Base-by-base conservation (phyloP, 1,140 invertebrate genomes). In the Drosophila kanapiae region DNA sequence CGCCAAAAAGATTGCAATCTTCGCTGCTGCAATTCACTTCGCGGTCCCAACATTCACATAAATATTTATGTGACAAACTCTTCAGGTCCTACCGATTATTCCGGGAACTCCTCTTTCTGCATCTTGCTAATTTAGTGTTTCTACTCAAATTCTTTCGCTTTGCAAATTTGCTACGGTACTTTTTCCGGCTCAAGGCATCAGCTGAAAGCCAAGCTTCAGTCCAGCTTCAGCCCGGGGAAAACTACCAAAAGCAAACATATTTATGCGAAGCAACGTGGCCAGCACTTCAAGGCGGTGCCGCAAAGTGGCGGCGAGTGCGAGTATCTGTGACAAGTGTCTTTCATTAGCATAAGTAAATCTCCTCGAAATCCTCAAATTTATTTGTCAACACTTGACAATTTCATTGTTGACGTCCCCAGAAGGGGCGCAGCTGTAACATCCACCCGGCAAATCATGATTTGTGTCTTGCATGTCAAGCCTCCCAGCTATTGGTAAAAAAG, bases 351-450 rank as follows among this genome's bases (percentile, higher is more conserved):
- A 91, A 87, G 87, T 87, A 91, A 87, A 91, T 91, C 82, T 91
- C 70, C 71, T 78, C 63, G 68, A 87, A 87, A 91, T 91, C 88
- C 88, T 88, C 83, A 91, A 91, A 91, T 91, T 91, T 91, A 91
- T 91, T 91, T 91, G 88, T 91, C 88, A 91, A 91, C 88, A 91
- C 87, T 91, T 91, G 88, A 91, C 88, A 91, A 91, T 91, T 91
- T 91, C 88, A 91, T 91, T 91, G 83, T 91, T 91, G 80, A 87
- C 80, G 74, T 82, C 76, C 37, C 42, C 60, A 68, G 53, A 56
- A 56, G 53, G 53, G 69, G 71, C 72, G 76, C 67, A 87, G 82
- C 82, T 78, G 70, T 67, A 78, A 78, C 56, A 68, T 74, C 56
- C 37, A 51, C 37, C 59, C 77, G 86, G 67, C 85, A 90, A 88